phyloP scores from a whole-genome alignment of 2,888 invertebrate genomes.

The Saturnia japonica region DNA sequence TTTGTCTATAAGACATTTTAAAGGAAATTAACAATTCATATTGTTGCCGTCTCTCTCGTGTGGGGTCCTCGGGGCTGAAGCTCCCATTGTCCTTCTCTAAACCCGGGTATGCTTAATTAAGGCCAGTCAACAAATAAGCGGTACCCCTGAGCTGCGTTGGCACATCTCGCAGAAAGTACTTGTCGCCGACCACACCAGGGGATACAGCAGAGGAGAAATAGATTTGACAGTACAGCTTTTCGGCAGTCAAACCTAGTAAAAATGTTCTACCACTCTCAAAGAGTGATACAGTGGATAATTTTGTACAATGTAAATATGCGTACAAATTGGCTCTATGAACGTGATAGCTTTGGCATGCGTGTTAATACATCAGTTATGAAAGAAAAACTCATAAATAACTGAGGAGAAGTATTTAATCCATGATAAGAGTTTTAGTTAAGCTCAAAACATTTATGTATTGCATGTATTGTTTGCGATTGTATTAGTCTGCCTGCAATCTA shows the following conservation, averaged over 20 bases:
- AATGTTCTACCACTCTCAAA: neutral
- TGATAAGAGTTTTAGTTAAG: slow-evolving; percentile 12
- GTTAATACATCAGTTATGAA: neutral
- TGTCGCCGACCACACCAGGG: too few species aligned
- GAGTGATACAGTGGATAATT: neutral
- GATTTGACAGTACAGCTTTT: too few species aligned
- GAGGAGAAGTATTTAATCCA: neutral
- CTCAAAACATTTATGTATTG: slow-evolving; percentile 7
- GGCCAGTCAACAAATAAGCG: too few species aligned
- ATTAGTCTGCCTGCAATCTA: slow-evolving; percentile 1
- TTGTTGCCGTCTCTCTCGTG: too few species aligned
- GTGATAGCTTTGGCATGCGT: slow-evolving; percentile 8
- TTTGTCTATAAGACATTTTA: too few species aligned
- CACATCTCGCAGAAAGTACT: too few species aligned
- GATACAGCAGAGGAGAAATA: too few species aligned
- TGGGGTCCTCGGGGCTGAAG: too few species aligned
- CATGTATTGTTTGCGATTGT: slow-evolving; percentile 13
- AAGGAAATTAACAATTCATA: too few species aligned
- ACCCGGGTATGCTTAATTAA: too few species aligned
- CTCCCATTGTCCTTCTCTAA: too few species aligned
- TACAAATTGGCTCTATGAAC: neutral
- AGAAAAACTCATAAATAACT: neutral
- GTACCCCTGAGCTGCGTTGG: too few species aligned
- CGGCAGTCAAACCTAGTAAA: neutral
- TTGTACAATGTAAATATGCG: neutral